Percentiles rank a stretch among this genome's conserved stretches.
phyloP scores from a whole-genome alignment of 2,113 vertebrate genomes.

The Columbina picui region DNA sequence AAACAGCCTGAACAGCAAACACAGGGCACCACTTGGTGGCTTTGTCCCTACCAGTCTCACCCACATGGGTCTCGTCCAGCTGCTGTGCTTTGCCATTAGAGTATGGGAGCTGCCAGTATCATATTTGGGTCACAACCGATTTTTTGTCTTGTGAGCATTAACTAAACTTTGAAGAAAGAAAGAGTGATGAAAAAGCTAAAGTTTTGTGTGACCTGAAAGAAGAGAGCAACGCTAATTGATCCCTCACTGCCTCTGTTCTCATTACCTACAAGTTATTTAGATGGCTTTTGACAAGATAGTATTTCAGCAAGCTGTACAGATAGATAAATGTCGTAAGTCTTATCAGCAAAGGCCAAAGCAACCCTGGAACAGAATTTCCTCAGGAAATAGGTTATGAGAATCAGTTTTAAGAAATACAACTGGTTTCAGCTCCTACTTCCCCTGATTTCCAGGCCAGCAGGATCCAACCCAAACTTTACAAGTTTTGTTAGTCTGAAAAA shows the following conservation, averaged over 20 bases:
- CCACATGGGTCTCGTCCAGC: not conserved
- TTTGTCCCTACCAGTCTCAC: not conserved
- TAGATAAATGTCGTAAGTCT: not conserved
- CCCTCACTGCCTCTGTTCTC: not conserved
- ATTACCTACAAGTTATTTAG: not conserved
- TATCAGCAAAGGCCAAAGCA: not conserved
- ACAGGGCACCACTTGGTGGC: rapidly evolving
- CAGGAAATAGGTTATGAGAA: not conserved
- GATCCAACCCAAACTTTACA: not conserved
- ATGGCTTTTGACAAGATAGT: not conserved
- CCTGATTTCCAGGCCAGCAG: not conserved
- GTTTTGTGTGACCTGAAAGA: not conserved
- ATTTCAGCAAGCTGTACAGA: not conserved
- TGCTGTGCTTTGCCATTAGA: too few species aligned
- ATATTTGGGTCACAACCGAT: not conserved
- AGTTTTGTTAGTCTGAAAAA: not conserved
- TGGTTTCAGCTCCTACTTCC: not conserved
- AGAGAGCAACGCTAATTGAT: not conserved
- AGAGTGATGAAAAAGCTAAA: not conserved
- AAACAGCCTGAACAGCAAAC: not conserved
- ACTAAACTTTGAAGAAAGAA: not conserved
- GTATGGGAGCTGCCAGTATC: not conserved
- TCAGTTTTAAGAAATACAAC: not conserved
- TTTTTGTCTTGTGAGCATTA: not conserved
- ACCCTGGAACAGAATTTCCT: not conserved